Base-by-base conservation (phyloP, 2,888 invertebrate species). In the Nephrotoma flavescens region DNA sequence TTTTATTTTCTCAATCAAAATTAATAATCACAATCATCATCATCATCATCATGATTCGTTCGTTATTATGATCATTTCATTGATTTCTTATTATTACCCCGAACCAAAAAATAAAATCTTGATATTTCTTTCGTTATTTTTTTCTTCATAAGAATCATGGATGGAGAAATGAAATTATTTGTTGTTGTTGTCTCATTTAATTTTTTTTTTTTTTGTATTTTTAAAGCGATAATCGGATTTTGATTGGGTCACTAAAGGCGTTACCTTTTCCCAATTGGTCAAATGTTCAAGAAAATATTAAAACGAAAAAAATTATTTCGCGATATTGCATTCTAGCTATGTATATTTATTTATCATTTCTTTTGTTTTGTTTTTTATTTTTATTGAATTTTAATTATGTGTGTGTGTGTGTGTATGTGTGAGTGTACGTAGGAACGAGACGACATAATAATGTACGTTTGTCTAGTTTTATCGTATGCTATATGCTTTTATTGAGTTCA, bases 181-280 rank as follows among this genome's bases (percentile, higher is more conserved):
- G 71, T 71, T 71, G 71, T 71, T 71, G 71, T 71, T 71, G 71
- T 71, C 31, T 84, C 42, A 84, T 84, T 84, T 42, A 71, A 84
- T 84, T 84, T 84, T 42, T 42, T 84, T 41, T 15, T 84, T 84
- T 42, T 45, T 85, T 52, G 57, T 86, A 85, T 86, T 86, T 87
- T 87, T 86, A 86, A 83, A 87, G 87, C 86, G 87, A 87, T 87
- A 87, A 87, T 87, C 87, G 87, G 44, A 86, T 87, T 87, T 87
- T 87, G 87, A 87, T 87, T 87, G 87, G 87, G 87, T 87, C 87
- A 87, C 87, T 85, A 87, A 87, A 87, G 87, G 87, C 87, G 87
- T 87, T 87, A 87, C 87, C 87, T 87, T 87, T 83, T 87, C 85
- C 85, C 87, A 87, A 87, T 87, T 87, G 87, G 87, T 87, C 87